Conservation (phyloP, 1,140 invertebrate species). For the Orchestia grillus region DNA sequence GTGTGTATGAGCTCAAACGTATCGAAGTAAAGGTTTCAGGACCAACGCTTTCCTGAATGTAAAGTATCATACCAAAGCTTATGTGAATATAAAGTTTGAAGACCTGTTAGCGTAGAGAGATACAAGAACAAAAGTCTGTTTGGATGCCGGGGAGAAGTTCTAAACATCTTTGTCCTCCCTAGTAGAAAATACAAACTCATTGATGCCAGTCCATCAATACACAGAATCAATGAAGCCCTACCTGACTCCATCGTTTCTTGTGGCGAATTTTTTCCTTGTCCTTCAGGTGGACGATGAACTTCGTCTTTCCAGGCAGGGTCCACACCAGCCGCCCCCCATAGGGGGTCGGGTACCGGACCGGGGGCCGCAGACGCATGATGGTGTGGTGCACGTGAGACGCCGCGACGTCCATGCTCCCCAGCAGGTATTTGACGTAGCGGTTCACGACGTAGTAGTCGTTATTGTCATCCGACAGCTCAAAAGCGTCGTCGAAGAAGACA, state of each 20-base stretch:
- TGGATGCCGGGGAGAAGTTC: not conserved
- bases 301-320: constrained; percentile 96
- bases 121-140: not conserved
- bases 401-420: constrained; percentile 93
- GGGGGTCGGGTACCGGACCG: constrained; percentile 93
- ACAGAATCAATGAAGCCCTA: not conserved
- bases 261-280: constrained; percentile 97
- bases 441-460: constrained; percentile 95
- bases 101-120: too few relatives aligned
- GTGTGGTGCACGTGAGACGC: constrained; percentile 96
- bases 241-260: constrained; percentile 92
- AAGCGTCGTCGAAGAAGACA: constrained; percentile 99
- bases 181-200: not conserved
- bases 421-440: constrained; percentile 92
- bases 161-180: not conserved
- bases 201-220: not conserved
- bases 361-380: constrained; percentile 82
- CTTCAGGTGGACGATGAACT: constrained; percentile 97
- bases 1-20: too few relatives aligned
- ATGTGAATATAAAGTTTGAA: too few relatives aligned
- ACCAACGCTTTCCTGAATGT: too few relatives aligned
- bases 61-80: too few relatives aligned
- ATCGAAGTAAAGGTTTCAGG: too few relatives aligned
- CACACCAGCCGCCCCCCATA: constrained; percentile 95
- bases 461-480: constrained; percentile 94